Conservation (phyloP, 2,888 invertebrate species). For the Lobophora halterata region DNA sequence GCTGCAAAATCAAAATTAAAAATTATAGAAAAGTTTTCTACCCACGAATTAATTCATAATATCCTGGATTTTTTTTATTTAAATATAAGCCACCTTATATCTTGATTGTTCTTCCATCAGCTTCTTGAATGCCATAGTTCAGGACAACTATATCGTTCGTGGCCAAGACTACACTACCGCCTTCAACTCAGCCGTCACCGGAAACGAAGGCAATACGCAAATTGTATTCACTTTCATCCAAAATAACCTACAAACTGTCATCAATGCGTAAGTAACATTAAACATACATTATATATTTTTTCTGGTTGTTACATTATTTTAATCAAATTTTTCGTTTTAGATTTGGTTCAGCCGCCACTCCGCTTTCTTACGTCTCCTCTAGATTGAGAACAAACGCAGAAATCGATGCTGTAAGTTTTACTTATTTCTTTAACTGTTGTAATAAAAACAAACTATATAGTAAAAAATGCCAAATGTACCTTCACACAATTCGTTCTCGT, state of each 20-base stretch:
- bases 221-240: constrained; percentile 76
- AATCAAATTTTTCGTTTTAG: constrained; percentile 37
- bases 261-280: constrained; percentile 64
- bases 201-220: constrained; percentile 79
- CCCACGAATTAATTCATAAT: too few relatives aligned
- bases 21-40: too few relatives aligned
- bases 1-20: too few relatives aligned
- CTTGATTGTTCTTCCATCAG: constrained; percentile 34
- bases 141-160: constrained; percentile 57
- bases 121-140: constrained; percentile 51
- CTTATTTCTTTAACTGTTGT: too few relatives aligned
- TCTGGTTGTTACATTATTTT: not conserved
- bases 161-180: constrained; percentile 69
- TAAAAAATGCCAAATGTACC: too few relatives aligned
- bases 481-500: too few relatives aligned
- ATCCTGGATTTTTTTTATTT: too few relatives aligned
- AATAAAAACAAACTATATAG: too few relatives aligned
- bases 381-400: constrained; percentile 49
- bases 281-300: not conserved
- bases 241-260: constrained; percentile 43
- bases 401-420: constrained; percentile 48
- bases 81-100: too few relatives aligned
- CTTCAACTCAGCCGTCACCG: constrained; percentile 71
- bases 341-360: constrained; percentile 44
- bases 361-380: constrained; percentile 54